These are phyloP conservation scores for Numenius phaeopus DNA, from an alignment of 2,797 vertebrate species.

Conservation along the genomic window DNA sequence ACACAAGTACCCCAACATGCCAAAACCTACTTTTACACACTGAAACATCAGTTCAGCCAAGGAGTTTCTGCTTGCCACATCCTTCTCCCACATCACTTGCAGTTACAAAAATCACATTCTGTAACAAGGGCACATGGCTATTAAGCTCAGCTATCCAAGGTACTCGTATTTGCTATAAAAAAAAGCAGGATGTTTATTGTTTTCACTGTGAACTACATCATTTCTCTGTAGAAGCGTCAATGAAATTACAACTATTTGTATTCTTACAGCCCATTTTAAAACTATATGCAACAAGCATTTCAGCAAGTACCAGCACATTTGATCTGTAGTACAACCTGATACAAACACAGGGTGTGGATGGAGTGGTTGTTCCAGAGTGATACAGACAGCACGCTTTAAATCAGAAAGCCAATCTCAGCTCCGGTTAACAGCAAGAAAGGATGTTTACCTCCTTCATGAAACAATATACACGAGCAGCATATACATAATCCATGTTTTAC, in stretches of 20 bases:
- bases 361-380: neutral
- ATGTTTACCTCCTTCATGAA: neutral
- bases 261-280: slow-evolving; percentile 36
- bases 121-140: neutral
- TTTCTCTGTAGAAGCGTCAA: slow-evolving; percentile 37
- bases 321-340: neutral
- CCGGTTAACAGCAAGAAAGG: neutral
- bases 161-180: slow-evolving; percentile 39
- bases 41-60: neutral
- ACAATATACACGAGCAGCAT: neutral
- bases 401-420: neutral
- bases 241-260: slow-evolving; percentile 43
- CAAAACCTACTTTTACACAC: neutral
- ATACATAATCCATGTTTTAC: neutral
- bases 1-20: neutral
- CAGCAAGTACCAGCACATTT: neutral
- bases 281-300: neutral
- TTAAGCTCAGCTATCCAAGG: neutral
- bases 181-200: slow-evolving; percentile 64
- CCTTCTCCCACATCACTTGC: neutral
- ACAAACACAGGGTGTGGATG: neutral
- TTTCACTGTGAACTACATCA: slow-evolving; percentile 19
- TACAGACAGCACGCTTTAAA: neutral
- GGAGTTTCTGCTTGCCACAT: neutral
- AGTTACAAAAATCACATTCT: neutral